These are phyloP conservation scores for Bombus pascuorum DNA, from an alignment of 1,140 invertebrate species.

Conservation along the genomic window DNA sequence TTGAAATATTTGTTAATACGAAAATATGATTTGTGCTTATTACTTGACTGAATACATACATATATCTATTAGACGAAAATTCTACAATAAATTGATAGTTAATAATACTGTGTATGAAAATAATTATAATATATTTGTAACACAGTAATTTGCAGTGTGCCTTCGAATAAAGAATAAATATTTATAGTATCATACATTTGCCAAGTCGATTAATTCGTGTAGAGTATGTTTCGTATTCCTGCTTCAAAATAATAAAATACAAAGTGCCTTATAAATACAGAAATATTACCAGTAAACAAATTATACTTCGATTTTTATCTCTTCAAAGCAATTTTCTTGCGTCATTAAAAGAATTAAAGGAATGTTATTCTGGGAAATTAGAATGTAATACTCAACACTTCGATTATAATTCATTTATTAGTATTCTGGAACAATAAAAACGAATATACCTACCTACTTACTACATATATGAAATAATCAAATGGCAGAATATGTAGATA, in stretches of 20 bases:
- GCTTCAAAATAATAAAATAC: constrained; percentile 17
- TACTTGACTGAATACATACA: constrained; percentile 12
- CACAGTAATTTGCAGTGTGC: constrained; percentile 28
- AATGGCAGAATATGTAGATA: background rate
- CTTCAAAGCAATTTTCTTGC: background rate
- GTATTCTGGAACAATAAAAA: background rate
- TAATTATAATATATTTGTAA: constrained; percentile 11
- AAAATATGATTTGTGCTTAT: constrained; percentile 4
- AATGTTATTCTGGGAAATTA: background rate
- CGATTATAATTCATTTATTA: background rate
- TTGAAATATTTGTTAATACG: constrained; percentile 24
- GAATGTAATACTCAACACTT: no score
- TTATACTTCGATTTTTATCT: background rate
- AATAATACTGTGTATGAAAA: background rate
- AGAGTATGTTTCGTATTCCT: constrained; percentile 25
- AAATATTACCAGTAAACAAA: background rate
- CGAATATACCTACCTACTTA: background rate
- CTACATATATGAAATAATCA: background rate
- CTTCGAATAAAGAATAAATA: constrained; percentile 37
- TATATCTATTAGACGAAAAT: background rate
- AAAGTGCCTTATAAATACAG: constrained; percentile 41
- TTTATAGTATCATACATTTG: constrained; percentile 20
- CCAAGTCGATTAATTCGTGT: constrained; percentile 27
- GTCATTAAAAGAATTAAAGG: accelerated
- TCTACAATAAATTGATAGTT: background rate